Percentiles rank a stretch among this genome's conserved stretches.
Evolutionary conservation across 2,797 vertebrate genomes (phyloP).

Genomic region (Acomys russatus): DNA sequence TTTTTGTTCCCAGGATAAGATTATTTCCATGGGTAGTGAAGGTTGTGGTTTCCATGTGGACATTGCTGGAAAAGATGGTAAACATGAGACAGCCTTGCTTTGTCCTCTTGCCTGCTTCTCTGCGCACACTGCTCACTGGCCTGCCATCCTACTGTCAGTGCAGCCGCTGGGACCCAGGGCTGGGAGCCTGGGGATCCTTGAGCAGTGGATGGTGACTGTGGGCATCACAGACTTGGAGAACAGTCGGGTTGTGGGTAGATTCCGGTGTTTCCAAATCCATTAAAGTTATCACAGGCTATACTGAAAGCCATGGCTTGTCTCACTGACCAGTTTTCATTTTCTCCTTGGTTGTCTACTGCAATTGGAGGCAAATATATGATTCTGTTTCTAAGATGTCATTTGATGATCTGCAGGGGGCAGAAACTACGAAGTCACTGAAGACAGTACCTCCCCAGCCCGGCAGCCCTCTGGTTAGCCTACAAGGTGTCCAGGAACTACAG

Average conservation of each 20-base stretch:
- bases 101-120: neutral
- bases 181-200: neutral
- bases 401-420: neutral
- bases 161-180: neutral
- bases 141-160: neutral
- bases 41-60: neutral
- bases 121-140: neutral
- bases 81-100: neutral
- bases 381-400: constrained; percentile 38
- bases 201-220: neutral
- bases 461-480: neutral
- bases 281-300: constrained; percentile 22
- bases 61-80: neutral
- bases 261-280: neutral
- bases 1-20: neutral
- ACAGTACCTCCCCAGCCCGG: neutral
- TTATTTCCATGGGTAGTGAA: neutral
- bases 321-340: neutral
- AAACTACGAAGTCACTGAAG: neutral
- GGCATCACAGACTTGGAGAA: neutral
- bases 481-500: neutral
- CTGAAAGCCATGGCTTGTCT: neutral
- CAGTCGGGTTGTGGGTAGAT: constrained; percentile 11
- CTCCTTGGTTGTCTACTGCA: neutral
- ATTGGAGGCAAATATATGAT: neutral